Evolutionary conservation across 1,140 invertebrate genomes (phyloP).

Genomic region (Drosophila chauvacae): DNA sequence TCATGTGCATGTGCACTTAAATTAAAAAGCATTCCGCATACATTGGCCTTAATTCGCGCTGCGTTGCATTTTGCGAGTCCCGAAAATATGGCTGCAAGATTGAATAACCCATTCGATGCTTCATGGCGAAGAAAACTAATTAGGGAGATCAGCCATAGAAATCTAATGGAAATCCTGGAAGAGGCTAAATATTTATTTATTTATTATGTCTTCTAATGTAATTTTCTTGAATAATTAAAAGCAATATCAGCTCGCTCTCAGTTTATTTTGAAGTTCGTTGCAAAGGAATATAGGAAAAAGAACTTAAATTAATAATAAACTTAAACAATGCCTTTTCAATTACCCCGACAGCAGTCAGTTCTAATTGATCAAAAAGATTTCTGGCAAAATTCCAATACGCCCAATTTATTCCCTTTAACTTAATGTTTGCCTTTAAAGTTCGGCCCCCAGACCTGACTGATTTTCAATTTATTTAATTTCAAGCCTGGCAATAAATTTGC

Average conservation of each 20-base stretch:
- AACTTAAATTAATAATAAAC: not conserved
- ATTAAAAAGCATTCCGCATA: conserved; percentile 55
- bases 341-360: no score
- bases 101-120: conserved; percentile 10
- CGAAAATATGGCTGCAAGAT: conserved; percentile 31
- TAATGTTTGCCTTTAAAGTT: conserved; percentile 18
- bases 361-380: conserved; percentile 19
- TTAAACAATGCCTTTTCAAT: not conserved
- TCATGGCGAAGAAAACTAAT: not conserved
- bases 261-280: not conserved
- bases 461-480: conserved; percentile 67
- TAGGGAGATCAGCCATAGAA: not conserved
- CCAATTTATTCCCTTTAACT: conserved; percentile 1
- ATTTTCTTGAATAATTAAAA: not conserved
- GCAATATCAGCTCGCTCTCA: not conserved
- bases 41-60: conserved; percentile 41
- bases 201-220: not conserved
- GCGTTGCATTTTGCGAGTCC: conserved; percentile 12
- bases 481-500: conserved; percentile 66
- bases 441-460: not conserved
- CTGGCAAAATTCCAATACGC: not conserved
- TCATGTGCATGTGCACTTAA: conserved; percentile 65
- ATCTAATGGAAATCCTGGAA: not conserved
- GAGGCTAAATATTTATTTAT: not conserved
- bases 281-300: not conserved